These are phyloP conservation scores for Scleropages formosus DNA, from an alignment of 2,797 vertebrate species.

Conservation along the genomic window DNA sequence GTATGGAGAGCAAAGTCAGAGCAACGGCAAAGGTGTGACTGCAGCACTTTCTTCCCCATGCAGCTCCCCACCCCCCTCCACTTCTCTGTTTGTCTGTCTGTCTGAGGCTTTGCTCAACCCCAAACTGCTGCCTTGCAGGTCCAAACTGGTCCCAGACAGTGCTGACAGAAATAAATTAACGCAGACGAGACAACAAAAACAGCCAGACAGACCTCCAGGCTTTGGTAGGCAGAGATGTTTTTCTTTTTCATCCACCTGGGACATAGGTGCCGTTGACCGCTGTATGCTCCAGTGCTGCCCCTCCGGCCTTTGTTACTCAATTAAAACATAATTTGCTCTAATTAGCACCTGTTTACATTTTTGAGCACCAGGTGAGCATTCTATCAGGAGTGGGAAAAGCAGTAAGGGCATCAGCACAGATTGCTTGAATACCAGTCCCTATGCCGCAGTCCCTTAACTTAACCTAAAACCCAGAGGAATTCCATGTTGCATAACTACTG, in stretches of 20 bases:
- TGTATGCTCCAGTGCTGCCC: not conserved
- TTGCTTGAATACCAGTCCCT: not conserved
- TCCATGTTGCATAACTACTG: not conserved
- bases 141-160: slow-evolving; percentile 12
- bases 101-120: not conserved
- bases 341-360: slow-evolving; percentile 25
- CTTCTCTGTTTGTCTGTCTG: not conserved
- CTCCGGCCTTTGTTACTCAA: not conserved
- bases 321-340: slow-evolving; percentile 29
- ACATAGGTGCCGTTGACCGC: not conserved
- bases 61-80: not conserved
- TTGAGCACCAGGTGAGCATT: not conserved
- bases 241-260: too few species aligned
- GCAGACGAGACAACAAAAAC: not conserved
- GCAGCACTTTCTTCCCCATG: slow-evolving; percentile 13
- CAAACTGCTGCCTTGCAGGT: not conserved
- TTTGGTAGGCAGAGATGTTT: too few species aligned
- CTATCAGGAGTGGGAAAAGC: slow-evolving; percentile 32
- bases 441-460: not conserved
- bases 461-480: slow-evolving; percentile 7
- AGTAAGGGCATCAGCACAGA: slow-evolving; percentile 22
- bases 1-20: not conserved
- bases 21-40: slow-evolving; percentile 13
- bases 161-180: not conserved
- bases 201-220: too few species aligned